Evolutionary conservation across 2,888 invertebrate species (phyloP).

Genomic region (Megalurothrips usitatus): DNA sequence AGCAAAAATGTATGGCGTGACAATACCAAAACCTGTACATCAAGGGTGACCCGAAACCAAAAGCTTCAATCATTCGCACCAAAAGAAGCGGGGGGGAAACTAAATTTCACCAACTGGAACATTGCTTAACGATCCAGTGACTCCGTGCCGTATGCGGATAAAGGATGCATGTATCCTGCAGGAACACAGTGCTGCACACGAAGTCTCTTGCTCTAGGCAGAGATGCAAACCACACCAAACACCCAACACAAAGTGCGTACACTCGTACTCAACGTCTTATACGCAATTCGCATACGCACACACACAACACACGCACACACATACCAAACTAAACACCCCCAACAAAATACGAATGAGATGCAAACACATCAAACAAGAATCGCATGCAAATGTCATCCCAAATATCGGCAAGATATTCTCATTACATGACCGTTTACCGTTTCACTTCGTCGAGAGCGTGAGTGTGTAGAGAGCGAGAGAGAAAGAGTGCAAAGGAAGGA

Average conservation of each 20-base stretch:
- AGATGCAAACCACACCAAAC: not conserved
- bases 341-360: not conserved
- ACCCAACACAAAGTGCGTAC: not conserved
- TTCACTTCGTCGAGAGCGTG: too few relatives aligned
- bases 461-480: not conserved
- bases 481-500: conserved; percentile 8
- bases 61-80: too few relatives aligned
- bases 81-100: too few relatives aligned
- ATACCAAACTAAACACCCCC: not conserved
- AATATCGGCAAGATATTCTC: not conserved
- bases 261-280: not conserved
- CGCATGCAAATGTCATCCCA: not conserved
- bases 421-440: not conserved
- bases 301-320: not conserved
- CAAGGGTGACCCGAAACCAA: too few relatives aligned
- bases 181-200: too few relatives aligned
- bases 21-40: too few relatives aligned
- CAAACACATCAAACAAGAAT: not conserved
- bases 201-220: not conserved
- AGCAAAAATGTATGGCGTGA: too few relatives aligned
- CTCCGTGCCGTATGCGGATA: too few relatives aligned
- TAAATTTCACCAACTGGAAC: too few relatives aligned
- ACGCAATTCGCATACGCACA: not conserved
- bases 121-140: too few relatives aligned
- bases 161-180: too few relatives aligned